Base-by-base conservation (phyloP, 2,888 invertebrate genomes). In the Cephus spinipes region DNA sequence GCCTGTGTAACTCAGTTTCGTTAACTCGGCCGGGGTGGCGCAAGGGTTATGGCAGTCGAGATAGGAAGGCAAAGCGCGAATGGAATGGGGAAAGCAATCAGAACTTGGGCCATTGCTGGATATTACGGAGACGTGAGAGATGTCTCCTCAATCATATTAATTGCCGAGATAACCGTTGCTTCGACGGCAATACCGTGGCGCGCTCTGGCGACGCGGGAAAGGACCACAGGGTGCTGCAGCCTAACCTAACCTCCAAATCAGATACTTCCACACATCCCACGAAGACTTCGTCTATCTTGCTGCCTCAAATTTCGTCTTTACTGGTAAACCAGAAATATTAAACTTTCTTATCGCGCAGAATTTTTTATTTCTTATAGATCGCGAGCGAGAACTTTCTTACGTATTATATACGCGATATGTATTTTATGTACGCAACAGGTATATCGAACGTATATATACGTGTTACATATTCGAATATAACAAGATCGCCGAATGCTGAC, bases 101-200 rank as follows among this genome's bases (percentile, higher is more conserved):
- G 91, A 91, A 91, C 91, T 91, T 91, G 90, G 90, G 90, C 90
- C 90, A 91, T 91, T 90, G 89, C 90, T 90, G 88, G 90, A 91
- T 91, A 91, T 90, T 90, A 91, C 91, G 85, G 87, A 89, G 90
- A 91, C 90, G 90, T 90, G 91, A 91, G 91, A 91, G 90, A 91
- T 90, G 91, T 90, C 90, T 89, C 90, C 90, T 91, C 90, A 89
- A 91, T 91, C 91, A 91, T 90, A 91, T 90, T 91, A 91, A 91
- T 91, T 90, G 90, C 90, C 87, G 85, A 91, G 91, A 91, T 91
- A 91, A 91, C 89, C 88, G 87, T 85, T 89, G 87, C 87, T 90
- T 89, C 89, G 89, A 88, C 87, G 89, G 87, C 87, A 86, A 82
- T 85, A 83, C 83, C 86, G 76, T 40, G 31, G 69, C 69, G 69